A percentile compares a stretch with the other conserved stretches of the same genome.
Evolutionary conservation across 2,113 vertebrate species (phyloP).

Genomic region (Sprattus sprattus): DNA sequence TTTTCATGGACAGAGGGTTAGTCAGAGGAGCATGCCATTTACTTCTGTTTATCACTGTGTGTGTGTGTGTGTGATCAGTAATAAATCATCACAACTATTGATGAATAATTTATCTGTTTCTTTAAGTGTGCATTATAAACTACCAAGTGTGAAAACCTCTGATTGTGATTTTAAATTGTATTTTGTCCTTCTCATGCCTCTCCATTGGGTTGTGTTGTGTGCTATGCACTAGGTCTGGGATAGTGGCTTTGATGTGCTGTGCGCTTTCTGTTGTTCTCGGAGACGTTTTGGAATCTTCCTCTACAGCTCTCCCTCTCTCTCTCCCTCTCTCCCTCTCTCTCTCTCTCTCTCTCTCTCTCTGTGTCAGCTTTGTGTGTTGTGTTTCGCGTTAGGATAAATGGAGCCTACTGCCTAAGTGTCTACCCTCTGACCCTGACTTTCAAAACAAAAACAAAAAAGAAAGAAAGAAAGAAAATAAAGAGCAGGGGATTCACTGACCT

Average conservation of each 20-base stretch:
- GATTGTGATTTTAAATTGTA: slow-evolving; percentile 27
- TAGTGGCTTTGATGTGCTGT: slow-evolving; percentile 18
- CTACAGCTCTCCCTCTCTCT: slow-evolving; percentile 24
- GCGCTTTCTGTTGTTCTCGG: slow-evolving; percentile 30
- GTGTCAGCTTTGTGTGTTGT: slow-evolving; percentile 40
- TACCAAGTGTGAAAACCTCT: not conserved
- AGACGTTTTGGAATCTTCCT: slow-evolving; percentile 38
- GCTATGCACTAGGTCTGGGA: not conserved
- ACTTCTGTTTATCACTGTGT: not conserved
- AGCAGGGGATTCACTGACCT: slow-evolving; percentile 29
- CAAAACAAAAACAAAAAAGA: not conserved
- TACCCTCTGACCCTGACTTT: slow-evolving; percentile 36
- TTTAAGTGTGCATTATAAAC: not conserved
- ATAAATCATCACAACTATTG: not conserved
- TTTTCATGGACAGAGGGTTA: not conserved
- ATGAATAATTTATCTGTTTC: not conserved
- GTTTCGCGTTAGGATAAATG: slow-evolving; percentile 54
- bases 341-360: slow-evolving; percentile 17
- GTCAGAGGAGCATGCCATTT: slow-evolving; percentile 10
- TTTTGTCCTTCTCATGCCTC: not conserved
- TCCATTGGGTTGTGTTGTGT: not conserved
- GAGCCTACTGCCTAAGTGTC: slow-evolving; percentile 41
- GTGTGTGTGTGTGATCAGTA: not conserved
- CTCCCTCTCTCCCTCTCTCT: not conserved
- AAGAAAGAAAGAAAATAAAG: slow-evolving; percentile 11